A percentile compares a stretch with the other conserved stretches of the same genome.
Conservation (phyloP, 2,888 invertebrate genomes). For the Psylliodes chrysocephalus region DNA sequence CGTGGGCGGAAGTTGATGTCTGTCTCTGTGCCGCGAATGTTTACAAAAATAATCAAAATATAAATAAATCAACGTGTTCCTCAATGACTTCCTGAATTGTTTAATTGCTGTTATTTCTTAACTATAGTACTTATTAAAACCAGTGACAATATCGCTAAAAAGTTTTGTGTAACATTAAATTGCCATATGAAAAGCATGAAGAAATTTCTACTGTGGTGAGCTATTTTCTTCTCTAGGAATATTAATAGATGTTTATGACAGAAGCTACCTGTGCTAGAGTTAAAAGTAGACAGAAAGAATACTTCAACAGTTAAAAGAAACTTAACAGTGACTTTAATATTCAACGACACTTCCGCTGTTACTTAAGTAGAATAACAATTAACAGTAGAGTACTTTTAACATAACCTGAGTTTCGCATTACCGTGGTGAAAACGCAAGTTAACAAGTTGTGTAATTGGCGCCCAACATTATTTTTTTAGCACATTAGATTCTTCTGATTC, state of each 20-base stretch:
- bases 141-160: constrained; percentile 18
- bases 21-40: not conserved
- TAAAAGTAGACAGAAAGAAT: constrained; percentile 9
- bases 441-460: not conserved
- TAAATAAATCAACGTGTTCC: constrained; percentile 25
- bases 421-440: not conserved
- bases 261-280: constrained; percentile 20
- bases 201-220: constrained; percentile 45
- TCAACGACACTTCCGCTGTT: constrained; percentile 33
- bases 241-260: constrained; percentile 36
- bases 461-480: no score
- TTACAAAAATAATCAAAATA: constrained; percentile 27
- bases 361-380: constrained; percentile 36
- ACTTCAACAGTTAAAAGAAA: not conserved
- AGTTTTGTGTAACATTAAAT: constrained; percentile 33
- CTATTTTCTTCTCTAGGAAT: constrained; percentile 43
- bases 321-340: not conserved
- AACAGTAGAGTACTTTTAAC: constrained; percentile 19
- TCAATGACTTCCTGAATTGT: not conserved
- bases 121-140: not conserved
- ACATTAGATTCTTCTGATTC: no score
- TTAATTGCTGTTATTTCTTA: not conserved
- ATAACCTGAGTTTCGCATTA: constrained; percentile 15
- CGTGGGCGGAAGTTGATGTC: constrained; percentile 6
- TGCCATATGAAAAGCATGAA: constrained; percentile 47